These are phyloP conservation scores for Otus sunia DNA, from an alignment of 2,113 vertebrate species.

Conservation along the genomic window DNA sequence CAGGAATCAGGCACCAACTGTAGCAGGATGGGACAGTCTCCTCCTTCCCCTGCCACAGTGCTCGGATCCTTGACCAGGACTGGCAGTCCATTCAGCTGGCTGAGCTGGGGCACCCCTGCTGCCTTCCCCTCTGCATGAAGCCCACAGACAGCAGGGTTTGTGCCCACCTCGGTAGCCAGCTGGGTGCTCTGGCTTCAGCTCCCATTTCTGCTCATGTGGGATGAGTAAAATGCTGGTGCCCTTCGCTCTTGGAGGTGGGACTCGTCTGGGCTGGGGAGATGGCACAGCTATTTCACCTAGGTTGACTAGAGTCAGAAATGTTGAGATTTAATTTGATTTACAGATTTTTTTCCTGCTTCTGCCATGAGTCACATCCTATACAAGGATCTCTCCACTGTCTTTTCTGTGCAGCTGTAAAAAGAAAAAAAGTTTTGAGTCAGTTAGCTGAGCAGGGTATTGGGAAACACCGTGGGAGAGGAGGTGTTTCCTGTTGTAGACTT, in stretches of 20 bases:
- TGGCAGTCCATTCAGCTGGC: not conserved
- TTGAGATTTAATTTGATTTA: not conserved
- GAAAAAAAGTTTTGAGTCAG: not conserved
- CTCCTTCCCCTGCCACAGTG: not conserved
- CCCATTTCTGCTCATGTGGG: not conserved
- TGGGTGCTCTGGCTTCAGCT: not conserved
- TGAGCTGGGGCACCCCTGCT: not conserved
- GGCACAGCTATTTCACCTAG: not conserved
- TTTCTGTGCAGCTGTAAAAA: not conserved
- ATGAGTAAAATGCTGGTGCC: not conserved
- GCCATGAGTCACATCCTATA: not conserved
- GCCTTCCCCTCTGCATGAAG: not conserved
- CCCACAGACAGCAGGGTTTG: not conserved
- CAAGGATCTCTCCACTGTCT: not conserved
- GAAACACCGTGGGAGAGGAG: not conserved
- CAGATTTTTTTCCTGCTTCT: not conserved
- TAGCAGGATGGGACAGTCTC: not conserved
- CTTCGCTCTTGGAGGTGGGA: not conserved
- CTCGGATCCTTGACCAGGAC: not conserved
- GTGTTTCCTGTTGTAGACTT: not conserved
- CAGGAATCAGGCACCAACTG: not conserved
- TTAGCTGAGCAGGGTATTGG: not conserved
- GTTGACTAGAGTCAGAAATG: not conserved
- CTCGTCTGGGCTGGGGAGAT: not conserved
- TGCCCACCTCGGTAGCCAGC: not conserved